Percentiles rank a stretch among this genome's conserved stretches.
These are phyloP conservation scores for Papilio helenus DNA, from an alignment of 1,140 invertebrate species.

Conservation along the genomic window DNA sequence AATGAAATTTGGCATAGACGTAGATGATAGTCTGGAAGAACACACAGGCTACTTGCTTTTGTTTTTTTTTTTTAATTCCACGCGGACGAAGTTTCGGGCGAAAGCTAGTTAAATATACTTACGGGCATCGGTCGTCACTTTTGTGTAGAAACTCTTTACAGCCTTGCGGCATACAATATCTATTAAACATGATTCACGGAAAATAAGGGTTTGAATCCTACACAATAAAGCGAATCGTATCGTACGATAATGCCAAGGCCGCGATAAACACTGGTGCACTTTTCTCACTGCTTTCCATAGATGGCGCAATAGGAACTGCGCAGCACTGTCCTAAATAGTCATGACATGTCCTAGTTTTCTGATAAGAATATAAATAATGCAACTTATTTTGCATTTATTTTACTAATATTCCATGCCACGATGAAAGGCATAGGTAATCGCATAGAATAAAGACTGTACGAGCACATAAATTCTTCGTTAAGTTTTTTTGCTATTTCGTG, in stretches of 20 bases:
- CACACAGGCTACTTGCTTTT: too few relatives aligned
- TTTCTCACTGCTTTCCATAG: neutral
- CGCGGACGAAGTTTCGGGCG: too few relatives aligned
- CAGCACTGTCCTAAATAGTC: conserved; percentile 18
- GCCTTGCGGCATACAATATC: neutral
- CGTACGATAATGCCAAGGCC: conserved; percentile 31
- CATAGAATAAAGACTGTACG: too few relatives aligned
- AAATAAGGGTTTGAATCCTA: neutral
- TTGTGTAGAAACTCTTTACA: conserved; percentile 43
- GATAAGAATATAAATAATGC: neutral
- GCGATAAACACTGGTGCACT: conserved; percentile 8
- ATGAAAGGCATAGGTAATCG: too few relatives aligned
- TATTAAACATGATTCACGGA: neutral
- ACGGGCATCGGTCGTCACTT: conserved; percentile 60
- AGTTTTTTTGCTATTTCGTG: too few relatives aligned
- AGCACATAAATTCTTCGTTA: too few relatives aligned
- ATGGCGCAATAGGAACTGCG: conserved; percentile 17
- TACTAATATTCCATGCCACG: neutral
- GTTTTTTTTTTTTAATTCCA: too few relatives aligned
- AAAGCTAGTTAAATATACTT: conserved; percentile 50
- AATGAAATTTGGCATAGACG: too few relatives aligned
- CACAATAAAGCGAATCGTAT: neutral
- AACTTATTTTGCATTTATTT: neutral
- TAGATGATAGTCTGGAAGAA: too few relatives aligned
- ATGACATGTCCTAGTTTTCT: neutral